Evolutionary conservation across 2,113 vertebrate genomes (phyloP).

Genomic region (Malaclemys terrapin): DNA sequence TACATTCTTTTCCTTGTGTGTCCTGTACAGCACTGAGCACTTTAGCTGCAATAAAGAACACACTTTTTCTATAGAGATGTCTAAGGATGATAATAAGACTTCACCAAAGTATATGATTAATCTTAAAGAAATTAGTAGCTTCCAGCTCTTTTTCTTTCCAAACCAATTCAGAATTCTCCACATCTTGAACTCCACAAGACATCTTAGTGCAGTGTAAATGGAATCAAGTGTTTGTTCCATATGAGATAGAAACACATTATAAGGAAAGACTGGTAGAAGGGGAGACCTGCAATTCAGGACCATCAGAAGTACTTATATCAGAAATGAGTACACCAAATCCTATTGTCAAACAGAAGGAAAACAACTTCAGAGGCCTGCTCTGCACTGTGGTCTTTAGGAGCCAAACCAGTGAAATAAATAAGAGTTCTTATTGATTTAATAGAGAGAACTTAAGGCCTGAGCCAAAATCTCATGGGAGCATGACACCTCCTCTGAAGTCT

Average conservation of each 20-base stretch:
- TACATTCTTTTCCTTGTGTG: conserved; percentile 1
- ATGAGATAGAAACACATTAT: background rate
- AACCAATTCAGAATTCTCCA: conserved; percentile 4
- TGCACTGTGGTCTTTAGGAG: background rate
- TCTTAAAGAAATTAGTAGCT: conserved; percentile 27
- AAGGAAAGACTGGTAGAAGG: background rate
- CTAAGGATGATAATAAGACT: conserved; percentile 12
- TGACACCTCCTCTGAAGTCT: conserved; percentile 33
- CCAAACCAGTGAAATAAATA: background rate
- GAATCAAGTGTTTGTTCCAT: background rate
- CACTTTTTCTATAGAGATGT: background rate
- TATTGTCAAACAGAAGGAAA: background rate
- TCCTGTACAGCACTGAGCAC: conserved; percentile 20
- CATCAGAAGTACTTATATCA: conserved; percentile 15
- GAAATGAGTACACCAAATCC: background rate
- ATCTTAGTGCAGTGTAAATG: background rate
- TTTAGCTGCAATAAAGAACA: background rate
- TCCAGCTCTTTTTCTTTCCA: conserved; percentile 1
- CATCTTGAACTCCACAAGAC: background rate
- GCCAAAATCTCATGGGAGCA: background rate
- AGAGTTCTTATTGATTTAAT: background rate
- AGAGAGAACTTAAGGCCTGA: background rate
- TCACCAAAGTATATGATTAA: background rate
- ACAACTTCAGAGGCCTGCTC: conserved; percentile 11
- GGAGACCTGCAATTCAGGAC: background rate